These are phyloP conservation scores for Minunthozetes semirufus DNA, from an alignment of 2,888 invertebrate genomes.

Conservation along the genomic window DNA sequence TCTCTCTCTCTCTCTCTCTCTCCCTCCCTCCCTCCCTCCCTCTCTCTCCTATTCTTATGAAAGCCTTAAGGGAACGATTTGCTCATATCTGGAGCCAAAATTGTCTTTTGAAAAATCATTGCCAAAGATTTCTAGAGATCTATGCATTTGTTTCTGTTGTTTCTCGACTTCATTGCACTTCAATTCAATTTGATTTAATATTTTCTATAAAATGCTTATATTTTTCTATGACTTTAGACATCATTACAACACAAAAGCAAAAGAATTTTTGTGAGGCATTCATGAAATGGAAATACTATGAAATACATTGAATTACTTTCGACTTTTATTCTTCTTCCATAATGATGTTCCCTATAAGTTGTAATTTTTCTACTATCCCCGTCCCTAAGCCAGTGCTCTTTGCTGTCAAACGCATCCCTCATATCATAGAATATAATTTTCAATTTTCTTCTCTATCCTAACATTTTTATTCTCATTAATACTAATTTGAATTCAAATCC, in stretches of 20 bases:
- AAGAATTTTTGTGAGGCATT: neutral
- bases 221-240: neutral
- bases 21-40: too few relatives aligned
- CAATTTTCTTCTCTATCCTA: neutral
- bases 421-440: neutral
- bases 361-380: neutral
- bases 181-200: neutral
- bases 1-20: too few relatives aligned
- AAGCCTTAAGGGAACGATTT: constrained; percentile 19
- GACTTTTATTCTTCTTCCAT: neutral
- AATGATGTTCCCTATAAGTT: neutral
- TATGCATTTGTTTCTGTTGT: constrained; percentile 32
- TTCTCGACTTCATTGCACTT: neutral
- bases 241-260: constrained; percentile 4
- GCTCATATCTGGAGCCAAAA: constrained; percentile 7
- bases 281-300: neutral
- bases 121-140: constrained; percentile 24
- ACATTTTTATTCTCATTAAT: neutral
- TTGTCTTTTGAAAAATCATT: neutral
- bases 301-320: constrained; percentile 9
- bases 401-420: constrained; percentile 6
- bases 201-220: neutral
- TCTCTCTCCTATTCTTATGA: neutral
- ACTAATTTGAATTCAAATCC: neutral
- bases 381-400: constrained; percentile 1